Evolutionary conservation across 2,797 vertebrate species (phyloP).

Genomic region (Rhinichthys osculus): DNA sequence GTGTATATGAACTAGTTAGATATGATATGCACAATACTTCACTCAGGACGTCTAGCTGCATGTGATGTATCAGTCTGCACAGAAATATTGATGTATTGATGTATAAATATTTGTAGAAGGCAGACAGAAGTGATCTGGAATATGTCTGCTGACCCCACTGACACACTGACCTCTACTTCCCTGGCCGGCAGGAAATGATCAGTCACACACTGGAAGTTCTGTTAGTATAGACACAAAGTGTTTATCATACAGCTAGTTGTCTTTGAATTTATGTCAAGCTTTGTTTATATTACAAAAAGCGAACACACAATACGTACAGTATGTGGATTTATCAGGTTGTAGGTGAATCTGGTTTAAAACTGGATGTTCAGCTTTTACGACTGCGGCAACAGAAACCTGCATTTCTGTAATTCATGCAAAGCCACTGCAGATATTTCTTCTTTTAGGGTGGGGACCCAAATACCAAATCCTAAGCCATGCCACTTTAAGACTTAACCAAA

Average conservation of each 20-base stretch:
- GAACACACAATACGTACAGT: not conserved
- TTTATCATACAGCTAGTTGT: slow-evolving; percentile 9
- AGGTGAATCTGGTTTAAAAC: not conserved
- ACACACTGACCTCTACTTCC: slow-evolving; percentile 23
- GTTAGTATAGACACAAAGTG: slow-evolving; percentile 34
- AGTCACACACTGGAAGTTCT: slow-evolving; percentile 16
- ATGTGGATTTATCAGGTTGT: not conserved
- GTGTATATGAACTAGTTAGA: not conserved
- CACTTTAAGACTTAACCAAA: slow-evolving; percentile 30
- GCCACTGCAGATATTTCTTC: slow-evolving; percentile 34
- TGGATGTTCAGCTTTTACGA: not conserved
- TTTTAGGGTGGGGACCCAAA: slow-evolving; percentile 32
- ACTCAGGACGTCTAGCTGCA: not conserved
- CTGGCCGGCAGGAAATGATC: slow-evolving; percentile 47
- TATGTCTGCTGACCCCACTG: slow-evolving; percentile 15
- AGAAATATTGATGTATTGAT: slow-evolving; percentile 24
- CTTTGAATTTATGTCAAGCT: slow-evolving; percentile 3
- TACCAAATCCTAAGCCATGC: slow-evolving; percentile 43
- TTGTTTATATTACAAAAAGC: not conserved
- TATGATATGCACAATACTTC: not conserved
- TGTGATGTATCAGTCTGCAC: slow-evolving; percentile 2
- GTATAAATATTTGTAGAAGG: slow-evolving; percentile 51
- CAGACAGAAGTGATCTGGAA: slow-evolving; percentile 41
- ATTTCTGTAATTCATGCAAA: slow-evolving; percentile 40
- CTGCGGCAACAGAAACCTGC: slow-evolving; percentile 10